Conservation (phyloP, 2,113 vertebrate genomes). For the Upupa epops region DNA sequence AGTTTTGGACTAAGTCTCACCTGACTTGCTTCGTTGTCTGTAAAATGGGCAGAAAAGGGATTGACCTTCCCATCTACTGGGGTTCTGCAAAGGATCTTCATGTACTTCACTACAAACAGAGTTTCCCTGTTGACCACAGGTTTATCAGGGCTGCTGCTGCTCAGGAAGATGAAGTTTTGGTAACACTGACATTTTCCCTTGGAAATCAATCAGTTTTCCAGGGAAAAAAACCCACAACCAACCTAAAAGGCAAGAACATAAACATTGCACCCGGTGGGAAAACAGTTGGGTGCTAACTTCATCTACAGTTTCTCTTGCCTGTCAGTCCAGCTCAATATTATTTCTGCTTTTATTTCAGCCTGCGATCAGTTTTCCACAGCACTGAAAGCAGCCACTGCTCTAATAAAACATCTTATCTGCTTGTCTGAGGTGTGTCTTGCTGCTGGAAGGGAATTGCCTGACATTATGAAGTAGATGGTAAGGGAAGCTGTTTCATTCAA, state of each 20-base stretch:
- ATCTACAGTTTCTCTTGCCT: neutral
- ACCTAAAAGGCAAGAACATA: too few species aligned
- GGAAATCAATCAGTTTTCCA: neutral
- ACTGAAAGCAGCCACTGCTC: neutral
- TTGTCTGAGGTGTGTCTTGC: conserved; percentile 21
- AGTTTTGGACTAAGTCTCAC: neutral
- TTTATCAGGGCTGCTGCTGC: neutral
- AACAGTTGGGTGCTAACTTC: neutral
- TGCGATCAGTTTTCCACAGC: neutral
- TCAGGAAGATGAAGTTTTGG: neutral
- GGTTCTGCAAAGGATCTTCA: neutral
- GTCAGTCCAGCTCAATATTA: neutral
- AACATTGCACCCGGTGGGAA: neutral
- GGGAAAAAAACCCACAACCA: too few species aligned
- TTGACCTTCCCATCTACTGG: neutral
- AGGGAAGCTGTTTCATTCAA: neutral
- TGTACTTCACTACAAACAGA: neutral
- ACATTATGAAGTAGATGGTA: conserved; percentile 1
- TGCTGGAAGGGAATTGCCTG: conserved; percentile 18
- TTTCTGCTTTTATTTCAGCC: neutral
- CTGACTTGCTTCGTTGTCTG: neutral
- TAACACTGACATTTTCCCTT: neutral
- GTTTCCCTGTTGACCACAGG: neutral
- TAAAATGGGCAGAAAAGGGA: neutral
- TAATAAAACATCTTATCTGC: conserved; percentile 43